Evolutionary conservation across 2,797 vertebrate genomes (phyloP).

Genomic region (Melanotaenia boesemani): DNA sequence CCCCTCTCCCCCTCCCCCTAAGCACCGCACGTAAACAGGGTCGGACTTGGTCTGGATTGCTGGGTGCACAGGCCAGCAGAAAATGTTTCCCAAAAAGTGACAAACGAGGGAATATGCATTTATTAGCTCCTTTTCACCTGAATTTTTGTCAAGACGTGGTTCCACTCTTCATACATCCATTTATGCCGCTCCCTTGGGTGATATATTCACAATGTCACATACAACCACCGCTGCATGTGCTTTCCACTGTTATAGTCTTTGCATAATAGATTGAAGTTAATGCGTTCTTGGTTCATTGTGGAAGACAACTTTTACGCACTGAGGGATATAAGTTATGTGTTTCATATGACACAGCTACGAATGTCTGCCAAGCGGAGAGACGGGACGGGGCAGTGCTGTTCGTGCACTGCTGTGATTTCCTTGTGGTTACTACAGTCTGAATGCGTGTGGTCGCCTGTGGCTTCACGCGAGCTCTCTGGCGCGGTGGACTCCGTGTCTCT

Average conservation of each 20-base stretch:
- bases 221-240: neutral
- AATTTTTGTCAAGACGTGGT: slow-evolving; percentile 56
- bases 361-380: neutral
- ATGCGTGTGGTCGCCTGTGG: slow-evolving; percentile 73
- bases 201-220: neutral
- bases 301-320: slow-evolving; percentile 59
- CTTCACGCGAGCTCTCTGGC: slow-evolving; percentile 26
- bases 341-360: neutral
- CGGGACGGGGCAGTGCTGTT: slow-evolving; percentile 29
- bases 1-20: slow-evolving; percentile 62
- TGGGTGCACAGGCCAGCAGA: slow-evolving; percentile 86
- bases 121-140: slow-evolving; percentile 43
- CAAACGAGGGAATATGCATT: neutral
- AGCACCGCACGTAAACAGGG: slow-evolving; percentile 88
- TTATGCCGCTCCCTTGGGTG: too few relatives aligned
- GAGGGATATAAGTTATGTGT: neutral
- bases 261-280: neutral
- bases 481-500: slow-evolving; percentile 26
- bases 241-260: neutral
- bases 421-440: slow-evolving; percentile 51
- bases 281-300: neutral
- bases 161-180: slow-evolving; percentile 19
- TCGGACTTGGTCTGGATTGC: slow-evolving; percentile 89
- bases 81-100: slow-evolving; percentile 60
- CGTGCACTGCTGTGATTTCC: slow-evolving; percentile 58